Conservation (phyloP, 2,113 vertebrate genomes). For the Danionella cerebrum region DNA sequence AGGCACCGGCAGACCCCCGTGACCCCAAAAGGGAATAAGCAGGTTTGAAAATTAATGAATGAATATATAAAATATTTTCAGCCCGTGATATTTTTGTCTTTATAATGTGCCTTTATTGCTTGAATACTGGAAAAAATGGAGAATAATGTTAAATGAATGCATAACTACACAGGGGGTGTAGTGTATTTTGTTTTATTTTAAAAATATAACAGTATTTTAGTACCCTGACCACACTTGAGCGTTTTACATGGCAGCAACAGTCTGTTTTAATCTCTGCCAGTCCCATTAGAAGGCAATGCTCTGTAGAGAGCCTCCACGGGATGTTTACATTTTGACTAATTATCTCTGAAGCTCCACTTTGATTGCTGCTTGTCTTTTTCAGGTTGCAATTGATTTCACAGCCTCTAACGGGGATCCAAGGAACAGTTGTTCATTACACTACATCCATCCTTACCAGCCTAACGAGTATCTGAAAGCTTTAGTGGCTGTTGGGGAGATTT, state of each 20-base stretch:
- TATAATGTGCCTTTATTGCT: too few species aligned
- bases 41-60: too few species aligned
- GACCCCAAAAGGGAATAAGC: too few species aligned
- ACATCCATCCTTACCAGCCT: conserved; percentile 95
- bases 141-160: too few species aligned
- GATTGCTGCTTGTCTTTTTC: conserved; percentile 46
- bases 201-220: too few species aligned
- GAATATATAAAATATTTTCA: too few species aligned
- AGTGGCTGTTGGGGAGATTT: conserved; percentile 96
- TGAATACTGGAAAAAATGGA: too few species aligned
- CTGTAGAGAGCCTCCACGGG: neutral
- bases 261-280: neutral
- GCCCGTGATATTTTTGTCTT: too few species aligned
- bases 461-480: conserved; percentile 97
- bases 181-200: too few species aligned
- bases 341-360: neutral
- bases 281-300: neutral
- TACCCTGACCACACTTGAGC: too few species aligned
- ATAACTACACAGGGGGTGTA: too few species aligned
- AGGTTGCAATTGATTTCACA: conserved; percentile 97
- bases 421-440: conserved; percentile 97
- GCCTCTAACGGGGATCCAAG: conserved; percentile 91
- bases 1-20: too few species aligned
- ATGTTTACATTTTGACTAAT: conserved; percentile 1
- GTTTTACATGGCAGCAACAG: neutral